Conservation (phyloP, 2,113 vertebrate species). For the Apteryx owenii region DNA sequence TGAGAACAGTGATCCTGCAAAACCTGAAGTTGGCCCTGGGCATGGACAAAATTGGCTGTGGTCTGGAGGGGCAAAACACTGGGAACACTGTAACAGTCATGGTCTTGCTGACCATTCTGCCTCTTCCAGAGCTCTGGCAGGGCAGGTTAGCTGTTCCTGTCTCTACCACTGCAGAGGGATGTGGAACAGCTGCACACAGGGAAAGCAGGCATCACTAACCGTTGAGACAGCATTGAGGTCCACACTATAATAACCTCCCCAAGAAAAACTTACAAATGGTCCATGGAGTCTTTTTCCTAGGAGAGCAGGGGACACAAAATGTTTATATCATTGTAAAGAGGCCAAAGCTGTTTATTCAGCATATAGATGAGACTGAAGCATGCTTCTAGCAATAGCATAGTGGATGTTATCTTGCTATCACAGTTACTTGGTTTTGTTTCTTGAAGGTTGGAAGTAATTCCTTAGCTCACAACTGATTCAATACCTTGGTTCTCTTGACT, state of each 20-base stretch:
- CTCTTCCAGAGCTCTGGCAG: neutral
- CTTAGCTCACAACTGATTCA: conserved; percentile 2
- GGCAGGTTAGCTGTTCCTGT: neutral
- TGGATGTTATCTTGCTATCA: neutral
- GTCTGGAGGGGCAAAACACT: neutral
- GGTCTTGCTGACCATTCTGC: neutral
- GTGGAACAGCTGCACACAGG: neutral
- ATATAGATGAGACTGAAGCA: neutral
- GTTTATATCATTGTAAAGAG: neutral
- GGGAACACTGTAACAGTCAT: neutral
- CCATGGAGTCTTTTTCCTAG: neutral
- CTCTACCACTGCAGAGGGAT: neutral
- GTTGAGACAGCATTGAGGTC: neutral
- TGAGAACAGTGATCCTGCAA: neutral
- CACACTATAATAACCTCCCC: neutral
- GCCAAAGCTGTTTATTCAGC: neutral
- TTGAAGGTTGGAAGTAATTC: conserved; percentile 40
- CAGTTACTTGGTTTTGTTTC: conserved; percentile 18
- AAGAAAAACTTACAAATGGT: neutral
- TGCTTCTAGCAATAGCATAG: neutral
- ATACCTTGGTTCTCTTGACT: neutral
- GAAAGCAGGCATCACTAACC: neutral
- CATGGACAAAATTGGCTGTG: neutral
- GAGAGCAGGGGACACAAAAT: neutral
- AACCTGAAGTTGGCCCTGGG: neutral